These are phyloP conservation scores for Spea multiplicata DNA, from an alignment of 2,113 vertebrate genomes.

Conservation along the genomic window DNA sequence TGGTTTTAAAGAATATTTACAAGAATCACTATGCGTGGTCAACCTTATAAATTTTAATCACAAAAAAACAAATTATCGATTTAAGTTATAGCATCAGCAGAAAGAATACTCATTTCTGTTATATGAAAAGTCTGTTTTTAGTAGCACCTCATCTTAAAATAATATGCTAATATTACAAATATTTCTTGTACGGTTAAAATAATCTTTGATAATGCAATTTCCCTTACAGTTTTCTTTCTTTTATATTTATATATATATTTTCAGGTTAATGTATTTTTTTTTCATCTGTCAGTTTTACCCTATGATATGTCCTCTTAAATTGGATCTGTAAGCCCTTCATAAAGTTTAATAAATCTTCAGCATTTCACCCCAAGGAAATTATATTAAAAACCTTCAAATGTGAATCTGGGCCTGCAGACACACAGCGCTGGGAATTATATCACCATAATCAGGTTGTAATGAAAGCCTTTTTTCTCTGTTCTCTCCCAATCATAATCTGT, in stretches of 20 bases:
- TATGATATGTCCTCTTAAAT: constrained; percentile 97
- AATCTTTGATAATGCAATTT: constrained; percentile 48
- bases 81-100: too few species aligned
- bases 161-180: background rate
- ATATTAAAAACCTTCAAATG: constrained; percentile 96
- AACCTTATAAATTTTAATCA: too few species aligned
- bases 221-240: constrained; percentile 61
- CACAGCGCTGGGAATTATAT: constrained; percentile 95
- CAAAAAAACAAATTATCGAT: too few species aligned
- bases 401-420: constrained; percentile 86
- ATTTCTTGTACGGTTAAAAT: background rate
- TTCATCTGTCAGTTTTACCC: constrained; percentile 86
- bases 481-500: constrained; percentile 87
- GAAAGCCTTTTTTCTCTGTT: constrained; percentile 83
- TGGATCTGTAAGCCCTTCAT: constrained; percentile 98
- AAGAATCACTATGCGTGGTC: too few species aligned
- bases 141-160: background rate
- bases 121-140: background rate
- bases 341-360: constrained; percentile 99
- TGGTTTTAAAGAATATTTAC: too few species aligned
- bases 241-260: constrained; percentile 53
- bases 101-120: too few species aligned
- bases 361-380: constrained; percentile 96
- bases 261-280: constrained; percentile 80
- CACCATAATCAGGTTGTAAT: constrained; percentile 99